Percentiles rank a stretch among this genome's conserved stretches.
phyloP scores from a whole-genome alignment of 2,888 invertebrate species.

The Euzetes globulus region DNA sequence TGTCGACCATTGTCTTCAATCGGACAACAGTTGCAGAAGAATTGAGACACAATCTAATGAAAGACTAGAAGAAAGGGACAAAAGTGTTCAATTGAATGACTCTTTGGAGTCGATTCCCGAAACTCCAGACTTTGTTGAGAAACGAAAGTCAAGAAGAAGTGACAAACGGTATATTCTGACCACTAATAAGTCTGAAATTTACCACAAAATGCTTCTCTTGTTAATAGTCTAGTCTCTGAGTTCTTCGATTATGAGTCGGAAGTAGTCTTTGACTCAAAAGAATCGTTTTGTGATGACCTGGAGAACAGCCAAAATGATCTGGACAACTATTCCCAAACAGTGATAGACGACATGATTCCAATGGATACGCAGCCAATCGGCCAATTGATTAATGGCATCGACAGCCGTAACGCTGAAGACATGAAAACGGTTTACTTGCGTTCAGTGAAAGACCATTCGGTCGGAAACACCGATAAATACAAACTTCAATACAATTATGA shows the following conservation, averaged over 20 bases:
- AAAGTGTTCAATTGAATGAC: not conserved
- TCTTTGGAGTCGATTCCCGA: slow-evolving; percentile 3
- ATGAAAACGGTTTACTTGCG: slow-evolving; percentile 23
- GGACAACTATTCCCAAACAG: not conserved
- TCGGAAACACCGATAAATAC: slow-evolving; percentile 16
- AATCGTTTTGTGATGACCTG: not conserved
- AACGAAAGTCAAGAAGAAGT: not conserved
- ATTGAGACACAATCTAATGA: not conserved
- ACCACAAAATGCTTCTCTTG: not conserved
- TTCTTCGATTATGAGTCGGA: not conserved
- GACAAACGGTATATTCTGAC: not conserved
- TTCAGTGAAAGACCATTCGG: not conserved
- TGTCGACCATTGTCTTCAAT: not conserved
- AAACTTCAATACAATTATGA: slow-evolving; percentile 27
- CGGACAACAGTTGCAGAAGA: not conserved
- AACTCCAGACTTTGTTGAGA: not conserved
- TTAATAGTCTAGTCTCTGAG: not conserved
- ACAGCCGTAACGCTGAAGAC: not conserved
- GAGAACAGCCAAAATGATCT: not conserved
- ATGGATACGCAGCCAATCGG: slow-evolving; percentile 15
- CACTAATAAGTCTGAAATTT: not conserved
- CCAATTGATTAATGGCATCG: slow-evolving; percentile 10
- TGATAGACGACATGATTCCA: not conserved
- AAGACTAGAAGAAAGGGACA: not conserved
- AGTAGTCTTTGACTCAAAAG: not conserved